Evolutionary conservation across 2,888 invertebrate species (phyloP), one percentile per base, ranked within the genome.

Genomic region (Phytoseiulus persimilis): DNA sequence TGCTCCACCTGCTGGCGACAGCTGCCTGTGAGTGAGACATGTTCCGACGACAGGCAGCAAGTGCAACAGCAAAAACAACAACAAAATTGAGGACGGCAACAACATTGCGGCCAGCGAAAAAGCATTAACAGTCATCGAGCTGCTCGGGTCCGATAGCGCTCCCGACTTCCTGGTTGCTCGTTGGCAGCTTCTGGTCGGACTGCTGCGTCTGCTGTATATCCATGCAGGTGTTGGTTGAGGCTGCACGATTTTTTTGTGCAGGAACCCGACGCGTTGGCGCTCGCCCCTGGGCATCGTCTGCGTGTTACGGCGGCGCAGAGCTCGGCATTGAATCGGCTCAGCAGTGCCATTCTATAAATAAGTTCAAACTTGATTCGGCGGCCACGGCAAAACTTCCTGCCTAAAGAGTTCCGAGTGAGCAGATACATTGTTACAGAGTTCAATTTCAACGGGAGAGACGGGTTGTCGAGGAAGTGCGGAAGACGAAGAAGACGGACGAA

Each of bases 1-100:
- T 87, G 39, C n/a, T 33, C 31, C 87, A 87, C 87, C 87, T 87
- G 87, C 32, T 87, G 45, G 33, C 87, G 87, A 87, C 87, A 87
- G 33, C 87, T 87, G 32, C 39, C 87, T n/a, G 33, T 32, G 87
- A 87, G 45, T 33, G 33, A 45, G 84, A 84, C 84, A n/a, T 84
- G 11, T 32, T 32, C 32, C 11, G 84, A 84, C 32, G 84, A 33
- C 32, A 31, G 84, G 84, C 83, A 14, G 14, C 31, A 14, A 84
- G n/a, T 1, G 31, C 31, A 84, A 28, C 18, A n/a, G 9, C 39
- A 39, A 6, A 39, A 39, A 9, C 39, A 65, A 65, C 65, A 65
- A 65, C 65, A 65, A 65, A 65, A 65, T 14, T 65, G 65, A 23
- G 1, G 65, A 65, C 65, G 65, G 65, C 65, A 28, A 65, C 65